A percentile compares a stretch with the other conserved stretches of the same genome.
Evolutionary conservation across 2,797 vertebrate genomes (phyloP).

Genomic region (Typhlichthys subterraneus): DNA sequence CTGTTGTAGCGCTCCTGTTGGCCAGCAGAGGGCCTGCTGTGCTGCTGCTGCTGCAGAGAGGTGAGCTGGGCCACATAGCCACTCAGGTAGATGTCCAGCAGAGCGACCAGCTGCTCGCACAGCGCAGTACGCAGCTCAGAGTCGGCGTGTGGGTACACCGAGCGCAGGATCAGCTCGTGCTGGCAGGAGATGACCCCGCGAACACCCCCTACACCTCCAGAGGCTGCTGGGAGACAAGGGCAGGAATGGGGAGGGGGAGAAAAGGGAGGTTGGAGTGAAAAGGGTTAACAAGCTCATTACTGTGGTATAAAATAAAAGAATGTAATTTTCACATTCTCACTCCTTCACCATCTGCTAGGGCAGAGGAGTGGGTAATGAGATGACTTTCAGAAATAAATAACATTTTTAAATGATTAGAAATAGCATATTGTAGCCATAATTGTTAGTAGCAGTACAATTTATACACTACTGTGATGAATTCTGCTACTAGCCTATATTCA

Average conservation of each 20-base stretch:
- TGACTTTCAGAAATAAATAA: no score
- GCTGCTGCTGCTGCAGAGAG: constrained; percentile 78
- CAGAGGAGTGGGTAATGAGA: no score
- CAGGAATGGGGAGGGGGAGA: not conserved
- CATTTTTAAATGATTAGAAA: no score
- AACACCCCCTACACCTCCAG: constrained; percentile 69
- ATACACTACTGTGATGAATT: no score
- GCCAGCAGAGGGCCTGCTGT: constrained; percentile 38
- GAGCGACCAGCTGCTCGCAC: constrained; percentile 89
- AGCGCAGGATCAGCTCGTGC: constrained; percentile 84
- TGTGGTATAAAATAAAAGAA: no score
- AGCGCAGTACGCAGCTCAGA: constrained; percentile 83
- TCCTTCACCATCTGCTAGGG: no score
- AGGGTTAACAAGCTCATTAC: no score
- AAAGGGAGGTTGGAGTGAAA: not conserved
- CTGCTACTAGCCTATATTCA: no score
- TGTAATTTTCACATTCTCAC: no score
- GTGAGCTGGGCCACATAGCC: constrained; percentile 89
- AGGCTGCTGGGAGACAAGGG: constrained; percentile 71
- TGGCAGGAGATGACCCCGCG: constrained; percentile 82
- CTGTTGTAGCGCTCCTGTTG: constrained; percentile 85
- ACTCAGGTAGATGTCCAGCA: constrained; percentile 87
- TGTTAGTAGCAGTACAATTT: no score
- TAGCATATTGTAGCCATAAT: no score
- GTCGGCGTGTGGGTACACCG: constrained; percentile 88